These are phyloP conservation scores for Monodelphis domestica DNA, from an alignment of 2,797 vertebrate genomes.

Conservation along the genomic window DNA sequence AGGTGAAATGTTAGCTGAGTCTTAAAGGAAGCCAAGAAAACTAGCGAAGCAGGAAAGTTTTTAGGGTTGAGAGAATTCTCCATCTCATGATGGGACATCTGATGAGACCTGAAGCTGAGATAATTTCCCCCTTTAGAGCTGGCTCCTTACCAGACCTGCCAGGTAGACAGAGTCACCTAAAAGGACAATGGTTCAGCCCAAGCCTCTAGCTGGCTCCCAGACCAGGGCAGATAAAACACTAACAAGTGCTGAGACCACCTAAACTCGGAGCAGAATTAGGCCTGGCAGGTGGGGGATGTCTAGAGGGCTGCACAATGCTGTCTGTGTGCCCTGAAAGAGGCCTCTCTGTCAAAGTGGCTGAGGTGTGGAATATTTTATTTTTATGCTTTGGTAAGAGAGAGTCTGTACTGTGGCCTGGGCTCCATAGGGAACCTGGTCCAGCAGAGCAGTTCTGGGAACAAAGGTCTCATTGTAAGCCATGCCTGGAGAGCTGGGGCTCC, in stretches of 20 bases:
- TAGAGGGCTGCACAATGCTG: neutral
- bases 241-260: neutral
- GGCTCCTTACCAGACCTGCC: neutral
- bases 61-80: accelerated
- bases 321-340: constrained; percentile 30
- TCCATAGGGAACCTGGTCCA: constrained; percentile 69
- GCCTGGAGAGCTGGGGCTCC: constrained; percentile 68
- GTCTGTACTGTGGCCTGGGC: constrained; percentile 74
- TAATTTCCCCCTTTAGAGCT: neutral
- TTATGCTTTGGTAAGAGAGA: constrained; percentile 45
- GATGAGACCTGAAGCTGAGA: neutral
- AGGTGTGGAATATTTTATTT: constrained; percentile 7
- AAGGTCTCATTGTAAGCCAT: constrained; percentile 88
- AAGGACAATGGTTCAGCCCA: neutral
- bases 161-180: neutral
- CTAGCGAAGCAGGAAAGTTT: neutral
- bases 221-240: neutral
- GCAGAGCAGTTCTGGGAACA: constrained; percentile 81
- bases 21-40: neutral
- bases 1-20: neutral
- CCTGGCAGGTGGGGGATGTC: neutral
- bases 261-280: neutral
- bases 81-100: neutral
- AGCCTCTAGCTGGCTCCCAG: neutral
- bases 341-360: constrained; percentile 16